These are phyloP conservation scores for Acanthosepion esculentum DNA, from an alignment of 2,888 invertebrate genomes.

Conservation along the genomic window DNA sequence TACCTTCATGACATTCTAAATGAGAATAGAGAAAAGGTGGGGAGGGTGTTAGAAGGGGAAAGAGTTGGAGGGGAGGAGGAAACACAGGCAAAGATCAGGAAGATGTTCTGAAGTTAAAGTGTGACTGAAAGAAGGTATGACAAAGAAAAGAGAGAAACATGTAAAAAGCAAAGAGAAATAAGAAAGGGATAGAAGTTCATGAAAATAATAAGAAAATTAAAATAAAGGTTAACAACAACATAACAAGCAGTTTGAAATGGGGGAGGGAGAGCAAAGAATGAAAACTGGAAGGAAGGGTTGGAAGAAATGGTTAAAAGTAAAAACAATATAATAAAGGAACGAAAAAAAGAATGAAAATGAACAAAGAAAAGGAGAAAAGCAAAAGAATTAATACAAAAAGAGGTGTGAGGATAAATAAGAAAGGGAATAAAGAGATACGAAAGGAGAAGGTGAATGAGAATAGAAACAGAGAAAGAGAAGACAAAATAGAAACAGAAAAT, in stretches of 20 bases:
- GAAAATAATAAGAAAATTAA: background rate
- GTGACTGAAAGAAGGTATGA: background rate
- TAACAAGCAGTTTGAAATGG: background rate
- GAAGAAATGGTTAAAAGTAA: too few species aligned
- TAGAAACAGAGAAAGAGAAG: background rate
- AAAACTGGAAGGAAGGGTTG: background rate
- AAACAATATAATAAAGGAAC: too few species aligned
- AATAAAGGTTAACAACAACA: background rate
- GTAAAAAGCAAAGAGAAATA: background rate
- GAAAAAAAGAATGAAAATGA: too few species aligned
- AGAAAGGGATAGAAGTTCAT: background rate
- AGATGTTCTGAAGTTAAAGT: background rate
- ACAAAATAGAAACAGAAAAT: background rate
- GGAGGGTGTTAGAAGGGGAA: background rate
- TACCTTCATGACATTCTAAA: conserved; percentile 3
- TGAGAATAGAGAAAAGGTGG: too few species aligned
- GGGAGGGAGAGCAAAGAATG: background rate
- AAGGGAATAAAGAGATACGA: background rate
- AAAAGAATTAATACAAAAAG: too few species aligned
- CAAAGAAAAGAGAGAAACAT: background rate
- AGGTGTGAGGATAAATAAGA: too few species aligned
- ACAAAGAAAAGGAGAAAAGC: too few species aligned
- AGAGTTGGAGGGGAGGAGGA: background rate
- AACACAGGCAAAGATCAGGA: background rate
- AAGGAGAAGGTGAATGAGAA: background rate